Base-by-base conservation (phyloP, 35 echinoderm and acorn worm genomes). In the Lytechinus pictus region DNA sequence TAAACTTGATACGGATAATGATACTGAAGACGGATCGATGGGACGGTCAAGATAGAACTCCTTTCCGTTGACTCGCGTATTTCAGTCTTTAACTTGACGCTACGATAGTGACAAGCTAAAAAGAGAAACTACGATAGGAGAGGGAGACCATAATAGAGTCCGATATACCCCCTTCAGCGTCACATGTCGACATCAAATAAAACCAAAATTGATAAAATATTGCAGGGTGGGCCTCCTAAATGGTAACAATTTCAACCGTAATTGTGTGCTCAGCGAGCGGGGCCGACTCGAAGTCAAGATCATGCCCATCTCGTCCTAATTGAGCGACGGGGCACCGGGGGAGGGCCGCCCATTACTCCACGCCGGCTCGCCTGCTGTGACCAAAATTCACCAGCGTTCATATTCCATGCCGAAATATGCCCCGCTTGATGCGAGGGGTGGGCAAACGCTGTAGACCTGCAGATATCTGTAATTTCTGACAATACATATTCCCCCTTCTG, bases 171-270 rank as follows among this genome's bases (percentile, higher is more conserved):
- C 92, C 92, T 54, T 55, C 27, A 54, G 55, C 9, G 55, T 10
- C 27, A 55, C 92, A 33, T 54, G 54, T 10, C 55, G 92, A 33
- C 57, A 93, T 93, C 92, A 57, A 93, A 93, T 93, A 93, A 93
- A 57, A 93, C 9, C 92, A 57, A 93, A 93, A 93, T 93, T 93
- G 54, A 93, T 93, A 93, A 93, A 93, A 93, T 93, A 93, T 93
- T 93, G 92, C 92, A 33, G 92, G 92, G 92, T 93, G 92, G 92
- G 53, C 92, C 92, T 54, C 54, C 52, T 93, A 93, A 93, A 93
- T 93, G 92, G 92, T 93, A 93, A 93, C 92, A 93, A 93, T 93
- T 93, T 93, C 92, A 93, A 93, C 92, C 92, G 92, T 93, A 93
- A 93, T 93, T 93, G 92, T 57, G 29, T 11, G 28, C 92, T 13